Base-by-base conservation (phyloP, 2,113 vertebrate genomes). In the Mormoops blainvillei region DNA sequence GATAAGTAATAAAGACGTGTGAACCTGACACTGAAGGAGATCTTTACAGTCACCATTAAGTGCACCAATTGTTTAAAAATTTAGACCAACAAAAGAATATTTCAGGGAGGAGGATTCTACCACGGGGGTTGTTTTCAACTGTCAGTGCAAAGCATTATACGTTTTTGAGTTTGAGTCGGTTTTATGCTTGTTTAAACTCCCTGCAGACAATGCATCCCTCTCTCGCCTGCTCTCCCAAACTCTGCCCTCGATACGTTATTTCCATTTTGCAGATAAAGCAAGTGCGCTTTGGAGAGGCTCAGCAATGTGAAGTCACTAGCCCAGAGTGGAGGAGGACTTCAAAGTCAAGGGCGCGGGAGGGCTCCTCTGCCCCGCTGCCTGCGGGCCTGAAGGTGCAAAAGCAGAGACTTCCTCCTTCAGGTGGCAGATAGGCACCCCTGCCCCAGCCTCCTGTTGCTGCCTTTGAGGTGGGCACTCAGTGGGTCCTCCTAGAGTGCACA, bases 221-320 rank as follows among this genome's bases (percentile, higher is more conserved):
- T 15, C 48, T 54, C 12, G 50, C 71, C 45, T 56, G 5, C 12
- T 36, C 22, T 80, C 54, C 24, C 8, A 22, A 22, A n/a, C n/a
- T 33, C 48, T 2, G 26, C 10, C 52, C 88, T 12, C 0, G 4
- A 20, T 4, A 12, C 28, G 4, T 26, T 41, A 10, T 56, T 78
- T 61, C 68, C 38, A 31, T 11, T 36, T 15, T 2, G 1, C n/a
- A 52, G 28, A 24, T 2, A 24, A 68, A 48, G 50, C 11, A 43
- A 48, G 45, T 43, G 61, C 45, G 26, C 48, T 80, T 63, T 22
- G 63, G 63, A 41, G 52, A 43, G 41, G 28, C 12, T 2, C 13
- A 0, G 11, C 14, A 0, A 18, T 1, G 4, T 7, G 20, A 68
- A 24, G 31, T 67, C 67, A 22, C 41, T 2, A 2, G 43, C 0